phyloP scores from a whole-genome alignment of 2,888 invertebrate species.

The Ferrisia virgata region DNA sequence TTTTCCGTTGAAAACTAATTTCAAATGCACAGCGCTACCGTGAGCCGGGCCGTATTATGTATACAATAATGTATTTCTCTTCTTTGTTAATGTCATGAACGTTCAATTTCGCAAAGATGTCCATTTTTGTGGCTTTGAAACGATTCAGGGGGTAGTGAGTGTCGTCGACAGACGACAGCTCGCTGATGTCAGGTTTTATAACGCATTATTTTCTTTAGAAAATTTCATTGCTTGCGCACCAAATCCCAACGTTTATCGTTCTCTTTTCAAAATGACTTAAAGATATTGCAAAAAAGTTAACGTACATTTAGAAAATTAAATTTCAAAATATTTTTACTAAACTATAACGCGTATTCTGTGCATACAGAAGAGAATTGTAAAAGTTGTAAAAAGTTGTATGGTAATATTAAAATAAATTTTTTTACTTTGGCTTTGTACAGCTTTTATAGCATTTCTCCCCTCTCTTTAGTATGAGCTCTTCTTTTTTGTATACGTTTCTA shows the following conservation, averaged over 20 bases:
- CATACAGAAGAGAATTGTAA: slow-evolving; percentile 12
- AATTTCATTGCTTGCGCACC: neutral
- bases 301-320: slow-evolving; percentile 40
- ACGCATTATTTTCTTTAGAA: slow-evolving; percentile 31
- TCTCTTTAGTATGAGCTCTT: neutral
- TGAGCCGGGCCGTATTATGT: neutral
- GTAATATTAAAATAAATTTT: slow-evolving; percentile 23
- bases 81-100: neutral
- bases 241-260: slow-evolving; percentile 31
- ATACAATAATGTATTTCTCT: neutral
- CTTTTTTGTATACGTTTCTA: neutral
- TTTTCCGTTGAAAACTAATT: neutral
- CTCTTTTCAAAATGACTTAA: slow-evolving; percentile 27
- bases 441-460: neutral
- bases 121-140: slow-evolving; percentile 11
- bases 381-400: slow-evolving; percentile 31
- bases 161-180: slow-evolving; percentile 24
- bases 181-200: slow-evolving; percentile 29
- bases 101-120: slow-evolving; percentile 21
- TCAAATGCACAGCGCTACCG: neutral
- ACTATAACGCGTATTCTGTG: neutral
- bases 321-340: slow-evolving; percentile 16
- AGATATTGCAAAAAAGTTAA: slow-evolving; percentile 33
- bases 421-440: neutral
- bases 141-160: neutral